Conservation (phyloP, 1,140 invertebrate genomes). For the Cyclargus thomasi region DNA sequence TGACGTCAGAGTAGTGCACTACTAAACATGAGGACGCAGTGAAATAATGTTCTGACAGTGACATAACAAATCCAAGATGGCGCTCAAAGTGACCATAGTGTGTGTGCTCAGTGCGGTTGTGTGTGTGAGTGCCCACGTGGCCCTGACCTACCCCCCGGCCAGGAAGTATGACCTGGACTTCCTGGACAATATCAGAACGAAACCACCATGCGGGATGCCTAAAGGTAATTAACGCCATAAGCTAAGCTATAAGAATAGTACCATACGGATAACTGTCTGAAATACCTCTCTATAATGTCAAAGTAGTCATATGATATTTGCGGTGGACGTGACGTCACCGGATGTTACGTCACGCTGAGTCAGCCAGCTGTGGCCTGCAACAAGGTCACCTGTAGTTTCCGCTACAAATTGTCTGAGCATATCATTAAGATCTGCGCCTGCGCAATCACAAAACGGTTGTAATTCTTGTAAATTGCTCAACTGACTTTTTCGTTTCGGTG, state of each 20-base stretch:
- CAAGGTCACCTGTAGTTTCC: neutral
- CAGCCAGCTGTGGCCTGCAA: neutral
- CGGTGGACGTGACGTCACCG: neutral
- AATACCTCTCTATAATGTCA: no score
- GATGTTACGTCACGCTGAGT: neutral
- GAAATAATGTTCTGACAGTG: slow-evolving; percentile 26
- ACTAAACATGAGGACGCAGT: slow-evolving; percentile 14
- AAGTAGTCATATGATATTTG: neutral
- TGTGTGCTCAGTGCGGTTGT: slow-evolving; percentile 42
- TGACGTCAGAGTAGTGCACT: neutral
- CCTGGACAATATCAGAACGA: slow-evolving; percentile 92
- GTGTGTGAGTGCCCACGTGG: slow-evolving; percentile 80
- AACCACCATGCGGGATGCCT: slow-evolving; percentile 95
- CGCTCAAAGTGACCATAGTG: slow-evolving; percentile 39
- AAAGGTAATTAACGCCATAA: slow-evolving; percentile 90
- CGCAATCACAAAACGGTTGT: neutral
- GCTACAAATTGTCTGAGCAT: neutral
- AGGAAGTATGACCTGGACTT: slow-evolving; percentile 94
- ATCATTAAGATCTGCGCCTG: neutral
- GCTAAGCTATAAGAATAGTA: no score
- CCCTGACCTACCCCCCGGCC: slow-evolving; percentile 90
- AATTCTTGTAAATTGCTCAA: neutral
- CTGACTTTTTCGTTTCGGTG: neutral
- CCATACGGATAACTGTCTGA: no score
- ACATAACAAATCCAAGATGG: slow-evolving; percentile 40